Percentiles rank a stretch among this genome's conserved stretches.
phyloP scores from a whole-genome alignment of 2,888 invertebrate species.

The Bellardia pandia region DNA sequence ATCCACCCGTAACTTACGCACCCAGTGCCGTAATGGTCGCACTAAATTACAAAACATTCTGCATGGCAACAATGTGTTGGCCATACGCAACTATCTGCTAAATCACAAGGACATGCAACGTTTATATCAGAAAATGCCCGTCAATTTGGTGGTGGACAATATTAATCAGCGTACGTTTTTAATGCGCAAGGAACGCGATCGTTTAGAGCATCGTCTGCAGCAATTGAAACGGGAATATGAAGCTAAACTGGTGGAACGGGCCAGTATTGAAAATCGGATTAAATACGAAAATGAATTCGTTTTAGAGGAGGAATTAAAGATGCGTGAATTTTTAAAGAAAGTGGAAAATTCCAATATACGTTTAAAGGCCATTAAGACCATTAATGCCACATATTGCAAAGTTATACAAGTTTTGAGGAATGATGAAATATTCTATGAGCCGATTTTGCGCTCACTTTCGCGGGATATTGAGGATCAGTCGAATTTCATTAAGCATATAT shows the following conservation, averaged over 20 bases:
- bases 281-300: slow-evolving; percentile 81
- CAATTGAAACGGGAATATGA: slow-evolving; percentile 78
- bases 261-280: slow-evolving; percentile 80
- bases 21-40: slow-evolving; percentile 81
- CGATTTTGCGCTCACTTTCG: slow-evolving; percentile 81
- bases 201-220: slow-evolving; percentile 77
- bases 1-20: slow-evolving; percentile 75
- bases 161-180: slow-evolving; percentile 83
- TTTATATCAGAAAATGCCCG: slow-evolving; percentile 82
- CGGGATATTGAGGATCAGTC: slow-evolving; percentile 82
- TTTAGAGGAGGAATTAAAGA: slow-evolving; percentile 80
- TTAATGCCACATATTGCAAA: slow-evolving; percentile 81
- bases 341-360: slow-evolving; percentile 82
- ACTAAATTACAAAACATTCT: slow-evolving; percentile 79
- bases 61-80: slow-evolving; percentile 77
- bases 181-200: slow-evolving; percentile 82
- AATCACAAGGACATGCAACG: slow-evolving; percentile 82
- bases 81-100: slow-evolving; percentile 80
- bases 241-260: slow-evolving; percentile 78
- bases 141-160: slow-evolving; percentile 81
- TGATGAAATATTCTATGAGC: slow-evolving; percentile 83
- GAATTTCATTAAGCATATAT: slow-evolving; percentile 81
- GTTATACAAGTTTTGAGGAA: slow-evolving; percentile 80
- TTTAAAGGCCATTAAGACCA: slow-evolving; percentile 80
- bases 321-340: slow-evolving; percentile 78